These are phyloP conservation scores for Poeciliopsis infans DNA, from an alignment of 2,797 vertebrate genomes.

Conservation along the genomic window DNA sequence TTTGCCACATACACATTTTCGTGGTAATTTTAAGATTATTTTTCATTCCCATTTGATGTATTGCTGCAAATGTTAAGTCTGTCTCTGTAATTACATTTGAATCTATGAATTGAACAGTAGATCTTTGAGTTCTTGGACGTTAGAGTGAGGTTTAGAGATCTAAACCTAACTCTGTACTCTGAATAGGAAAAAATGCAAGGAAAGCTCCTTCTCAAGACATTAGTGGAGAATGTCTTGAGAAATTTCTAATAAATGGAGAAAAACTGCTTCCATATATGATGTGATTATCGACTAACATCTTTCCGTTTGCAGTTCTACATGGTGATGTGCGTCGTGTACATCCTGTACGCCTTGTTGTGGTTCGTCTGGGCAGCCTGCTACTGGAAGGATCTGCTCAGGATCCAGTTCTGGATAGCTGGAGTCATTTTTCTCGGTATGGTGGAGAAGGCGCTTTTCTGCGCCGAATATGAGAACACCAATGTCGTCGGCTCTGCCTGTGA, in stretches of 20 bases:
- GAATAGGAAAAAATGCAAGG: background rate
- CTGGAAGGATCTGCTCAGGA: conserved; percentile 90
- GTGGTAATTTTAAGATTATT: conserved; percentile 9
- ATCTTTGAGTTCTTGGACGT: background rate
- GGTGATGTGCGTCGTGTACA: conserved; percentile 90
- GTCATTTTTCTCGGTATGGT: conserved; percentile 92
- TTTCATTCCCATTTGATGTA: background rate
- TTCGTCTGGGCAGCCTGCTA: conserved; percentile 89
- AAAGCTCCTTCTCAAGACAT: conserved; percentile 9
- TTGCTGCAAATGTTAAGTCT: background rate
- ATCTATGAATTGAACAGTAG: background rate
- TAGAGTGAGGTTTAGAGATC: background rate
- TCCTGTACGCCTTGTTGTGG: conserved; percentile 88
- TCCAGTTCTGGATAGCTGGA: conserved; percentile 92
- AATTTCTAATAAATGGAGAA: conserved; percentile 14
- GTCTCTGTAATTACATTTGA: background rate
- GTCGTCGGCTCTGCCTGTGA: conserved; percentile 84
- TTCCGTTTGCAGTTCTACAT: conserved; percentile 85
- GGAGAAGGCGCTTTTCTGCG: conserved; percentile 90
- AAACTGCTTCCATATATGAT: conserved; percentile 27
- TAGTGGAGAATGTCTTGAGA: background rate
- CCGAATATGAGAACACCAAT: conserved; percentile 90
- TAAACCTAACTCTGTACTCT: background rate
- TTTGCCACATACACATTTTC: background rate
- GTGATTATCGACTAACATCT: conserved; percentile 22